These are phyloP conservation scores for Thereva unica DNA, from an alignment of 2,888 invertebrate species.

Conservation along the genomic window DNA sequence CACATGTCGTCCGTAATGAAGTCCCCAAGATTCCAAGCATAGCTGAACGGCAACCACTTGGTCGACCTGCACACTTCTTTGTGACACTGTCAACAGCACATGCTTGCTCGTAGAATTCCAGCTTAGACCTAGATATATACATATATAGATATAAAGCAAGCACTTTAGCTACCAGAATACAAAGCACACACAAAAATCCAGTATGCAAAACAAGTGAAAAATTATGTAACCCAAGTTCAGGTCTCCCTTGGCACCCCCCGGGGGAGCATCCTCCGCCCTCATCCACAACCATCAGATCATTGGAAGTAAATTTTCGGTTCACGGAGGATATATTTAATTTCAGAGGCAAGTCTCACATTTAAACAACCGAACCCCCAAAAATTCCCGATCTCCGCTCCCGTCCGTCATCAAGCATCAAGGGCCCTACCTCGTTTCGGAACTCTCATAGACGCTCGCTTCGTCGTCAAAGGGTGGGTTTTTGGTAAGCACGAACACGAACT, in stretches of 20 bases:
- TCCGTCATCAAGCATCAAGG: background rate
- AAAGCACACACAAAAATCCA: background rate
- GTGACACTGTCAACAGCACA: constrained; percentile 90
- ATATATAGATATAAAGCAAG: background rate
- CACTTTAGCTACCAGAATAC: constrained; percentile 9
- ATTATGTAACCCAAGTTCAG: constrained; percentile 10
- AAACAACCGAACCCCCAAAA: background rate
- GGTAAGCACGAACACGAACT: background rate
- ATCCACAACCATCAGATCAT: constrained; percentile 9
- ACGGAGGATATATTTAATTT: constrained; percentile 26
- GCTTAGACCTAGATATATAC: constrained; percentile 64
- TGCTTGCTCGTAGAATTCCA: constrained; percentile 88
- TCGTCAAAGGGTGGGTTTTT: too few relatives aligned
- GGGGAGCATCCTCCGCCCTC: too few relatives aligned
- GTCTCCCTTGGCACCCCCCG: background rate
- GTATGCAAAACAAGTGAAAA: background rate
- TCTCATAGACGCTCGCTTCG: background rate
- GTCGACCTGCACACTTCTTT: constrained; percentile 84
- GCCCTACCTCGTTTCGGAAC: background rate
- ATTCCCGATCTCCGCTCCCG: background rate
- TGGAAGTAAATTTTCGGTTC: constrained; percentile 23
- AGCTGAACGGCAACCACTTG: constrained; percentile 81
- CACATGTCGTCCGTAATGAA: constrained; percentile 84
- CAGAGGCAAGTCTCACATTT: constrained; percentile 14
- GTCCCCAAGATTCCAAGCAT: constrained; percentile 88